Percentiles rank a stretch among this genome's conserved stretches.
Conservation (phyloP, 2,797 vertebrate species). For the Schizopygopsis pylzovi region DNA sequence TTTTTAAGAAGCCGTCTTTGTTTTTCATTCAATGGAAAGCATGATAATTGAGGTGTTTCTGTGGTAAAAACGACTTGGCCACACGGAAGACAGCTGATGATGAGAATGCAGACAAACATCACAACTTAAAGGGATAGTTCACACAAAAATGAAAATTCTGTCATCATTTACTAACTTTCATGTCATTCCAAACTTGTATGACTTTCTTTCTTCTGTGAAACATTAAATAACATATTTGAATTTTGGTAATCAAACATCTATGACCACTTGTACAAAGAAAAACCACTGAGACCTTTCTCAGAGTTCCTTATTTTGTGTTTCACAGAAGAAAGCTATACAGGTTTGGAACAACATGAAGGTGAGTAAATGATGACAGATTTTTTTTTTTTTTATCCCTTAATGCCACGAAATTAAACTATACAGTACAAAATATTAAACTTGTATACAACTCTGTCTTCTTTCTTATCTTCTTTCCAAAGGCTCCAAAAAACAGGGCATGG, state of each 20-base stretch:
- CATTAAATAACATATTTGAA: not conserved
- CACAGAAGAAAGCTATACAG: not conserved
- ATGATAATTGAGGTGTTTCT: not conserved
- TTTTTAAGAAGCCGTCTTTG: not conserved
- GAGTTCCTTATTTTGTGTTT: not conserved
- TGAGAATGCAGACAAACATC: not conserved
- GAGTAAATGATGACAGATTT: not conserved
- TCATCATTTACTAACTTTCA: not conserved
- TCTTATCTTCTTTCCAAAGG: not conserved
- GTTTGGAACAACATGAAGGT: slow-evolving; percentile 1
- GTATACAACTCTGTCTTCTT: not conserved
- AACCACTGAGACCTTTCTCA: not conserved
- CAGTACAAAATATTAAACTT: not conserved
- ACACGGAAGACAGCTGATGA: not conserved
- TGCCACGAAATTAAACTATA: not conserved
- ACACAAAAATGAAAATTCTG: not conserved
- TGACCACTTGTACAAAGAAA: too few relatives aligned
- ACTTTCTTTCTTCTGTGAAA: not conserved
- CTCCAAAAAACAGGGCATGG: not conserved
- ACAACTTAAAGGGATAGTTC: not conserved
- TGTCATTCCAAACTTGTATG: not conserved
- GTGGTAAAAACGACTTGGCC: not conserved
- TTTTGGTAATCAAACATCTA: not conserved
- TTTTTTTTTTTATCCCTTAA: not conserved
- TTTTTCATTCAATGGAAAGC: not conserved